These are phyloP conservation scores for Salpingus planirostris DNA, from an alignment of 2,888 invertebrate species.

Conservation along the genomic window DNA sequence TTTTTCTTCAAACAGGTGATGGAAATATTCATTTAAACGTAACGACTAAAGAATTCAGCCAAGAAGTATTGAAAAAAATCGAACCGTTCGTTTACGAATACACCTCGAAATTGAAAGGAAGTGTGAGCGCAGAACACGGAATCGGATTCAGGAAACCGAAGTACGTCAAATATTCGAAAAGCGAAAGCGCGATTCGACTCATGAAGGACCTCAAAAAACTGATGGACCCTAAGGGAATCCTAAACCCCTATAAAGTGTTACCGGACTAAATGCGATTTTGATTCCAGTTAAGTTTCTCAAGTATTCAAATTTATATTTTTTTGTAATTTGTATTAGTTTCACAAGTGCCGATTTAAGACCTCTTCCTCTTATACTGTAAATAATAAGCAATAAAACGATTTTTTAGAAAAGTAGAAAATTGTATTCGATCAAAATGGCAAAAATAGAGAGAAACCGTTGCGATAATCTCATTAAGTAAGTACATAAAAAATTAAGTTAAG, in stretches of 20 bases:
- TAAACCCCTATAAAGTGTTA: constrained; percentile 92
- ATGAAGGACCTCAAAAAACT: constrained; percentile 77
- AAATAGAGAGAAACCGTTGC: too few relatives aligned
- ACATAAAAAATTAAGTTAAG: too few relatives aligned
- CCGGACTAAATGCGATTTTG: too few relatives aligned
- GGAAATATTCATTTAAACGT: constrained; percentile 93
- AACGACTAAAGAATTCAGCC: constrained; percentile 57
- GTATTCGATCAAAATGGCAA: too few relatives aligned
- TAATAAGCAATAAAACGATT: too few relatives aligned
- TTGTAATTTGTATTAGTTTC: too few relatives aligned
- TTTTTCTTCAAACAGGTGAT: constrained; percentile 59
- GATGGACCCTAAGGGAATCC: constrained; percentile 89
- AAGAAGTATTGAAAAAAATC: constrained; percentile 54
- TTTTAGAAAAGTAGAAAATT: too few relatives aligned
- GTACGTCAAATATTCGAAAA: constrained; percentile 76
- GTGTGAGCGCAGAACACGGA: constrained; percentile 95
- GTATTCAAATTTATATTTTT: too few relatives aligned
- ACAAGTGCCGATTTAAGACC: too few relatives aligned
- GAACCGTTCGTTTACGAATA: constrained; percentile 93
- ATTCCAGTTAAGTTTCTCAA: too few relatives aligned
- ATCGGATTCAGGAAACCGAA: constrained; percentile 83
- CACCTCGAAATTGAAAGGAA: constrained; percentile 71
- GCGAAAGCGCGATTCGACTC: constrained; percentile 58
- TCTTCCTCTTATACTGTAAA: too few relatives aligned
- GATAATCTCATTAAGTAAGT: too few relatives aligned